phyloP scores from a whole-genome alignment of 2,888 invertebrate species.

The Chrysomela aeneicollis region DNA sequence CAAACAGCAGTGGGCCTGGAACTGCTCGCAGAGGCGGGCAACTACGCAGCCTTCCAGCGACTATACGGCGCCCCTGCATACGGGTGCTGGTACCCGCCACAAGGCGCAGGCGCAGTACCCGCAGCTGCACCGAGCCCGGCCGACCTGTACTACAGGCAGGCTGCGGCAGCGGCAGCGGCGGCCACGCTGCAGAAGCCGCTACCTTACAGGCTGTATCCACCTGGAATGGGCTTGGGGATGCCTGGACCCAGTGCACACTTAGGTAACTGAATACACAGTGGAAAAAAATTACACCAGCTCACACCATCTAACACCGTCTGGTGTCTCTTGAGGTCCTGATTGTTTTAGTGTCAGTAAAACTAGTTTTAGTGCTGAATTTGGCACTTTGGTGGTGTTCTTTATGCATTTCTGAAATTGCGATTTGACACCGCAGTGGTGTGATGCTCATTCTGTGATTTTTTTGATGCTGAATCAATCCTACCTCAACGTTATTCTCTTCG shows the following conservation, averaged over 20 bases:
- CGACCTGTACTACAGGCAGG: constrained; percentile 83
- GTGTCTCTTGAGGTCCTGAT: no score
- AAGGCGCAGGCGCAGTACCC: constrained; percentile 66
- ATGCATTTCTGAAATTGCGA: no score
- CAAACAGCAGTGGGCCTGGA: constrained; percentile 98
- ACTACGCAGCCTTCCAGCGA: constrained; percentile 98
- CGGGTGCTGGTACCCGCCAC: constrained; percentile 70
- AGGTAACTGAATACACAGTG: constrained; percentile 30
- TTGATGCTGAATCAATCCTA: no score
- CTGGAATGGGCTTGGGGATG: constrained; percentile 69
- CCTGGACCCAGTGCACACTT: constrained; percentile 75
- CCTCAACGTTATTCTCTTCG: no score
- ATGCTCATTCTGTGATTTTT: no score
- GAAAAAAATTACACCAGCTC: no score
- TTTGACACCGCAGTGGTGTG: no score
- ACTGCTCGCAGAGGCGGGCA: constrained; percentile 95
- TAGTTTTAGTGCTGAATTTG: no score
- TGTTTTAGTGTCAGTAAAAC: no score
- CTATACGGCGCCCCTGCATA: constrained; percentile 84
- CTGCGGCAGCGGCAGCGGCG: constrained; percentile 74
- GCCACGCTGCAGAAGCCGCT: constrained; percentile 84
- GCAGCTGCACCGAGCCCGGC: constrained; percentile 74
- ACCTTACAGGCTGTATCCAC: constrained; percentile 75
- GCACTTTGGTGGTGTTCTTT: no score
- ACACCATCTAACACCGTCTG: no score